Percentiles rank a stretch among this genome's conserved stretches.
These are phyloP conservation scores for Ptychadena robeensis DNA, from an alignment of 2,797 vertebrate species.

Conservation along the genomic window DNA sequence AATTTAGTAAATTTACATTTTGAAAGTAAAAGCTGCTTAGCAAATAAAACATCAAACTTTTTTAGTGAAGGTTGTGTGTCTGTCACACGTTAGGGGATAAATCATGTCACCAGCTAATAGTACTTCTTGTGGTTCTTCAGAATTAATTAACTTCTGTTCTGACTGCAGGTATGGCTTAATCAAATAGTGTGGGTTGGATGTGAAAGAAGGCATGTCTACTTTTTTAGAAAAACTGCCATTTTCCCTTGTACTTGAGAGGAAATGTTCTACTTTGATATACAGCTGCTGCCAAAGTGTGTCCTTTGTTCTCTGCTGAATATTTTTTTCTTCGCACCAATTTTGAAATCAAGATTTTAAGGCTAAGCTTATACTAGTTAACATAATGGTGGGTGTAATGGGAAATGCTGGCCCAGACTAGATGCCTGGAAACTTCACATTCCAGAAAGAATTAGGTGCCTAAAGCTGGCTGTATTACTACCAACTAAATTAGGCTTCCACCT, in stretches of 20 bases:
- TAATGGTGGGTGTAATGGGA: no score
- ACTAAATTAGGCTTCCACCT: no score
- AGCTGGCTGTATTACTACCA: no score
- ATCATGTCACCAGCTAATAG: conserved; percentile 37
- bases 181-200: conserved; percentile 18
- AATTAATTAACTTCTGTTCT: conserved; percentile 46
- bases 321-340: not conserved
- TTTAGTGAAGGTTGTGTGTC: not conserved
- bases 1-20: not conserved
- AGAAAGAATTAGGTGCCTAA: no score
- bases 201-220: conserved; percentile 18
- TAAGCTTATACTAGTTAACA: not conserved
- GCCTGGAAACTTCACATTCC: no score
- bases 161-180: conserved; percentile 35
- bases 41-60: not conserved
- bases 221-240: conserved; percentile 26
- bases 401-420: no score
- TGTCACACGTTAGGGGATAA: conserved; percentile 21
- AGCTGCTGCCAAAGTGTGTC: conserved; percentile 2
- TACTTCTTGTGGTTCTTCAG: conserved; percentile 25
- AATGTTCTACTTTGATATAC: conserved; percentile 37
- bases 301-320: not conserved
- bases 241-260: conserved; percentile 25
- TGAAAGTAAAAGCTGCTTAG: not conserved
- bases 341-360: not conserved